Conservation (phyloP, 1,140 invertebrate genomes). For the Pseudoatta argentina region DNA sequence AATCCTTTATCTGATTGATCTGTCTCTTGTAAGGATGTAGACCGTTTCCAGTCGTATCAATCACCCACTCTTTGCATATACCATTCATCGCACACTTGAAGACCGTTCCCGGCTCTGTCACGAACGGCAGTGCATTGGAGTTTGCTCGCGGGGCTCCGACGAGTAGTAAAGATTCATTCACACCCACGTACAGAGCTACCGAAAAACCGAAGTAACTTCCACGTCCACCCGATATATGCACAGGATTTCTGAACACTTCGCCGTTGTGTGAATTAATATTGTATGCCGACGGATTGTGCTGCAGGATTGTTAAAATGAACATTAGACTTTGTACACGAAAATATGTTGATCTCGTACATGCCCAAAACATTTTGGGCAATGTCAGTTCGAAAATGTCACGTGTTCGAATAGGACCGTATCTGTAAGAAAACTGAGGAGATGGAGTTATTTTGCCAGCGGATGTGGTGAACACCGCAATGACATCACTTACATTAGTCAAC, state of each 20-base stretch:
- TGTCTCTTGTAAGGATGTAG: neutral
- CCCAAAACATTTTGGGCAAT: slow-evolving; percentile 27
- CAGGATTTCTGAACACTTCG: slow-evolving; percentile 69
- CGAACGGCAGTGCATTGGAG: slow-evolving; percentile 35
- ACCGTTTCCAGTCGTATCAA: slow-evolving; percentile 52
- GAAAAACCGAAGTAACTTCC: slow-evolving; percentile 80
- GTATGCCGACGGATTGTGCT: slow-evolving; percentile 50
- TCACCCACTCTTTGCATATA: slow-evolving; percentile 66
- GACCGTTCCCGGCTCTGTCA: slow-evolving; percentile 77
- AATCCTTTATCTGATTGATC: slow-evolving; percentile 67
- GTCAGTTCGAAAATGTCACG: neutral
- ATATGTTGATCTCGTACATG: neutral
- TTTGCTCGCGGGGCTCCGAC: slow-evolving; percentile 79
- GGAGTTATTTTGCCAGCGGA: slow-evolving; percentile 42
- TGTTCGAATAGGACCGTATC: neutral
- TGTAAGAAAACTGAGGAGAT: neutral
- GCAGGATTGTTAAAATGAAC: slow-evolving; percentile 20
- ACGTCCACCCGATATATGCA: slow-evolving; percentile 12
- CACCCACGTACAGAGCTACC: slow-evolving; percentile 69
- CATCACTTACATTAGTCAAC: slow-evolving; percentile 46
- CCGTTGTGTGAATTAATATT: slow-evolving; percentile 72
- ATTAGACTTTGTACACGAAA: neutral
- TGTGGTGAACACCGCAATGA: slow-evolving; percentile 67
- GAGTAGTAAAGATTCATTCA: slow-evolving; percentile 65
- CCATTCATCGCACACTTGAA: slow-evolving; percentile 72